A percentile compares a stretch with the other conserved stretches of the same genome.
phyloP scores from a whole-genome alignment of 1,140 invertebrate genomes.

The Caenorhabditis tropicalis region DNA sequence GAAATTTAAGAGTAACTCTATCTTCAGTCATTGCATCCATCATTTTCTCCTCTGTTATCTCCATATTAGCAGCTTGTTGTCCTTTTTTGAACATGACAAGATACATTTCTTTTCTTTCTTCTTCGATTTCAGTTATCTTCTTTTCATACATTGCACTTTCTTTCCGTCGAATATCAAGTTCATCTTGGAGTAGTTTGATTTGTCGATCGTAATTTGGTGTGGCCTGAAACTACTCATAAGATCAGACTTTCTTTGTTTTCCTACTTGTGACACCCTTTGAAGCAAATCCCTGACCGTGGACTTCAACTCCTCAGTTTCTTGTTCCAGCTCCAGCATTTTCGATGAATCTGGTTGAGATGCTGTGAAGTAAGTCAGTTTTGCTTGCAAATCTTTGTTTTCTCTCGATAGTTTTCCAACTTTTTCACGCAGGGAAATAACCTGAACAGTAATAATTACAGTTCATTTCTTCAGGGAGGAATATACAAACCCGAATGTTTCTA shows the following conservation, averaged over 20 bases:
- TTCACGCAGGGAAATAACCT: conserved; percentile 40
- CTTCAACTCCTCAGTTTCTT: conserved; percentile 11
- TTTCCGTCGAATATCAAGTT: conserved; percentile 54
- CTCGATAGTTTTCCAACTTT: conserved; percentile 40
- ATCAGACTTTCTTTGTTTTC: neutral
- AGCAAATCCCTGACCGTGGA: neutral
- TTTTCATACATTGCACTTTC: conserved; percentile 70
- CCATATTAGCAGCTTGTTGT: conserved; percentile 67
- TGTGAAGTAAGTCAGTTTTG: conserved; percentile 11
- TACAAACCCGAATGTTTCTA: conserved; percentile 21
- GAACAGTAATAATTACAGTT: neutral
- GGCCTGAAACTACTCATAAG: neutral
- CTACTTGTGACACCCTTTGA: neutral
- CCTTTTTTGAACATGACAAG: conserved; percentile 71
- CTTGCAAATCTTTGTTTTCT: conserved; percentile 31
- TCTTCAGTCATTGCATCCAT: conserved; percentile 70
- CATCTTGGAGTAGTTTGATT: conserved; percentile 20
- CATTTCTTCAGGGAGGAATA: too few species aligned
- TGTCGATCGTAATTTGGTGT: neutral
- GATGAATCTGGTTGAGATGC: conserved; percentile 19
- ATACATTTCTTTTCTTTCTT: conserved; percentile 69
- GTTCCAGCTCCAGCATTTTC: conserved; percentile 1
- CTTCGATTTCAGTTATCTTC: conserved; percentile 68
- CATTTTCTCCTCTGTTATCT: conserved; percentile 59
- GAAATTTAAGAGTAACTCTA: conserved; percentile 64